Conservation (phyloP, 2,888 invertebrate species). For the Lochmaea crataegi region DNA sequence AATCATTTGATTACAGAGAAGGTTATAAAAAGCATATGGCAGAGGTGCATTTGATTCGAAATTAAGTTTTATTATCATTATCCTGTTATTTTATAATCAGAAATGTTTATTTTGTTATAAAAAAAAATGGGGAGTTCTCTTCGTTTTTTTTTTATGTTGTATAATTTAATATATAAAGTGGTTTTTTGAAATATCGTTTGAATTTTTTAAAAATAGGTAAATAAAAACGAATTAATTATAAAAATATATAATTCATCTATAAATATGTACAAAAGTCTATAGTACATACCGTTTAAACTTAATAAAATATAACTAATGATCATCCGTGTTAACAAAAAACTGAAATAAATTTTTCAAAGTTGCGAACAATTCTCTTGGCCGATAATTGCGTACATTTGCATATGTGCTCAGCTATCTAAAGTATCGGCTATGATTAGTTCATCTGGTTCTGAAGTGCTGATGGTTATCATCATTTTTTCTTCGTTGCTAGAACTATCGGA, state of each 20-base stretch:
- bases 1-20: conserved; percentile 76
- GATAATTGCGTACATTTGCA: conserved; percentile 35
- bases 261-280: conserved; percentile 36
- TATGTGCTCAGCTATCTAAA: conserved; percentile 65
- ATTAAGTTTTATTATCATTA: conserved; percentile 60
- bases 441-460: conserved; percentile 71
- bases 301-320: conserved; percentile 22
- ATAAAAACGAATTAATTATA: conserved; percentile 19
- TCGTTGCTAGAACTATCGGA: conserved; percentile 79
- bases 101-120: conserved; percentile 44
- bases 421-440: conserved; percentile 64
- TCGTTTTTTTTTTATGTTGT: conserved; percentile 34
- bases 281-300: conserved; percentile 34
- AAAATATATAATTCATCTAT: conserved; percentile 38
- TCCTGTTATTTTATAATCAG: conserved; percentile 22
- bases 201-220: conserved; percentile 5
- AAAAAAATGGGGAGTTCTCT: conserved; percentile 40
- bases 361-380: conserved; percentile 43
- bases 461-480: conserved; percentile 82
- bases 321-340: neutral
- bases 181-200: conserved; percentile 27
- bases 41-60: conserved; percentile 73
- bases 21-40: conserved; percentile 78
- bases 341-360: conserved; percentile 21
- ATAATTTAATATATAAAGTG: conserved; percentile 34